Evolutionary conservation across 2,888 invertebrate genomes (phyloP).

Genomic region (Eupelmus urozonus): DNA sequence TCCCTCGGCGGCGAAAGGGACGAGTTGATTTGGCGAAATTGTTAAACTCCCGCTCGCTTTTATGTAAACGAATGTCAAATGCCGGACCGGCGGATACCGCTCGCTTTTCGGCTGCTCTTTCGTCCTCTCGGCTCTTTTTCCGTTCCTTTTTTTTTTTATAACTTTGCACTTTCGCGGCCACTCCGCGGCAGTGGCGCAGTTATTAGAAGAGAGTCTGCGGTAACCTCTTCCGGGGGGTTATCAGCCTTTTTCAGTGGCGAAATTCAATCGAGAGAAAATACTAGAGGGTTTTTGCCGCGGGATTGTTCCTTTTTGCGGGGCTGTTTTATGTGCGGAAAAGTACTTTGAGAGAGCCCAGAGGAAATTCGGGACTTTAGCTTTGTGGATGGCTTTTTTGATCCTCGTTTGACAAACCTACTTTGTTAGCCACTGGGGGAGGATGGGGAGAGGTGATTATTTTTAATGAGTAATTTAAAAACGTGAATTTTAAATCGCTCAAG

Average conservation of each 20-base stretch:
- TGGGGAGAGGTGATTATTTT: no score
- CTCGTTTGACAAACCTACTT: no score
- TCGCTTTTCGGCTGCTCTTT: not conserved
- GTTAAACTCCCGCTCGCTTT: slow-evolving; percentile 34
- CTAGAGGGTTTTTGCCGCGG: not conserved
- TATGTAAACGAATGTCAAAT: slow-evolving; percentile 50
- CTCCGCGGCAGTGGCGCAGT: slow-evolving; percentile 1
- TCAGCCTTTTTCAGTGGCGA: not conserved
- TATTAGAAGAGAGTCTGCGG: slow-evolving; percentile 11
- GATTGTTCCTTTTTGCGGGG: slow-evolving; percentile 5
- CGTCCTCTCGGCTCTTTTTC: not conserved
- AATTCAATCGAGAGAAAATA: slow-evolving; percentile 45
- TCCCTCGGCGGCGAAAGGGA: slow-evolving; percentile 1
- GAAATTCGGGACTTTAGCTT: no score
- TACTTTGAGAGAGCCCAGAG: no score
- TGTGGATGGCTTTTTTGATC: no score
- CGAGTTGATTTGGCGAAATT: slow-evolving; percentile 49
- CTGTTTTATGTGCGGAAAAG: not conserved
- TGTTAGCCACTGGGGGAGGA: no score
- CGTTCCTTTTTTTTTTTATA: not conserved
- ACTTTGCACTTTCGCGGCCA: slow-evolving; percentile 24
- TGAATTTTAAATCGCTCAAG: no score
- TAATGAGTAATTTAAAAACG: no score
- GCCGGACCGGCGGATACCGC: slow-evolving; percentile 10
- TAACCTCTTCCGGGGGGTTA: not conserved